Base-by-base conservation (phyloP, 2,113 vertebrate species). In the Cairina moschata region DNA sequence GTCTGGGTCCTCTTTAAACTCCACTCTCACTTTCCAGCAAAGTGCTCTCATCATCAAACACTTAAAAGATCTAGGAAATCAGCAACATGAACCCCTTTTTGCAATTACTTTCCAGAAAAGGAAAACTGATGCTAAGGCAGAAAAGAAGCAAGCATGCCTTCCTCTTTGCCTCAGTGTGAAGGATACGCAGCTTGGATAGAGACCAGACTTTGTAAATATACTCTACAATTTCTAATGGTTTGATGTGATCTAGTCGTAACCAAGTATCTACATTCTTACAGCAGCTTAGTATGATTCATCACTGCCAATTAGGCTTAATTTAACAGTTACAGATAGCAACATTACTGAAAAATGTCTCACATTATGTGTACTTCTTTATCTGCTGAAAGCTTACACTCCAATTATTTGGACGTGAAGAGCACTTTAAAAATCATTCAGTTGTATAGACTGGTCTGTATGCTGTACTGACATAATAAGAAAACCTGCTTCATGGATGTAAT, bases 391-490 rank as follows among this genome's bases (percentile, higher is more conserved):
- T 86, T 83, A 31, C 40, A 87, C 65, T 50, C 60, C 48, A 83
- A 94, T 90, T 83, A 88, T 52, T 54, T 86, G 38, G 83, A 81
- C 67, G 86, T 38, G 71, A 95, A 74, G 56, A 83, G 91, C 92
- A 93, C 90, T 96, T 95, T 67, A 81, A 91, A 93, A 79, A 86
- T 91, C 74, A 95, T 78, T 94, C n/a, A 52, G 3, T 81, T 94
- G 76, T 60, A 85, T 63, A 80, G 60, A 96, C 77, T 55, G 59
- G 34, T 50, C 32, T 77, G 56, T 65, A 69, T 88, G 60, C 55
- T 77, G 86, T 55, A 80, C 55, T 63, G 73, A 77, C 46, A 76
- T 79, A 85, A 75, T 59, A 79, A 90, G 34, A 88, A 85, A 91
- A 73, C 59, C 68, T 74, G 21, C 36, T 91, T 86, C 31, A 36